phyloP scores from a whole-genome alignment of 2,888 invertebrate genomes.

The Gryllus longicercus region DNA sequence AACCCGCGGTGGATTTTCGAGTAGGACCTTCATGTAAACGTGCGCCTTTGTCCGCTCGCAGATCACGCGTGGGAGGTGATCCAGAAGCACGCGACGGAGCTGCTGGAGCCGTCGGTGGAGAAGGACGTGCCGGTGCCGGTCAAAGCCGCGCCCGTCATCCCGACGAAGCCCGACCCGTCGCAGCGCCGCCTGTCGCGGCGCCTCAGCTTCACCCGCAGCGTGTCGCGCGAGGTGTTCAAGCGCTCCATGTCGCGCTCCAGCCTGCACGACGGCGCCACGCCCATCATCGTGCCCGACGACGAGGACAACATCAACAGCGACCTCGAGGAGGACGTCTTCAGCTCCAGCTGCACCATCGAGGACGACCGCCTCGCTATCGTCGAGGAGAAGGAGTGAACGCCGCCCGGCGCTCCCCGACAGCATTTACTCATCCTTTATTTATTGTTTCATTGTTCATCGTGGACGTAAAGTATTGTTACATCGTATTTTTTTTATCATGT shows the following conservation, averaged over 20 bases:
- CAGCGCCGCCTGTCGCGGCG: slow-evolving; percentile 44
- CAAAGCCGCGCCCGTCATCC: slow-evolving; percentile 24
- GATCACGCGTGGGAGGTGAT: slow-evolving; percentile 64
- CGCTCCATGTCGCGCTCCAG: slow-evolving; percentile 37
- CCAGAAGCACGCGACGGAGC: slow-evolving; percentile 57
- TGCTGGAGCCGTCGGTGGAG: slow-evolving; percentile 48
- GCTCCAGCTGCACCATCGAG: slow-evolving; percentile 12
- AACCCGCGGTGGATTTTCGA: too few species aligned
- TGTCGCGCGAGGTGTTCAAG: slow-evolving; percentile 53
- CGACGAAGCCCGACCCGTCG: slow-evolving; percentile 22
- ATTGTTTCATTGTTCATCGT: too few species aligned
- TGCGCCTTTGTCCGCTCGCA: slow-evolving; percentile 36
- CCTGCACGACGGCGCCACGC: slow-evolving; percentile 39
- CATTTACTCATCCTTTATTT: not conserved
- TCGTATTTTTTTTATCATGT: too few species aligned
- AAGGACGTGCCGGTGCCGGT: slow-evolving; percentile 45
- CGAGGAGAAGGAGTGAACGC: slow-evolving; percentile 28
- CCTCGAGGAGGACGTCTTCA: slow-evolving; percentile 35
- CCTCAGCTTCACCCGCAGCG: slow-evolving; percentile 57
- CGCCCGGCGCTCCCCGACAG: not conserved
- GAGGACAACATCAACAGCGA: slow-evolving; percentile 36
- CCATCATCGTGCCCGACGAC: slow-evolving; percentile 38
- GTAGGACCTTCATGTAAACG: not conserved
- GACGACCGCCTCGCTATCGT: slow-evolving; percentile 25
- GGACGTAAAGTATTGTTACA: too few species aligned